These are phyloP conservation scores for Aporophyla lueneburgensis DNA, from an alignment of 2,888 invertebrate species.

Conservation along the genomic window DNA sequence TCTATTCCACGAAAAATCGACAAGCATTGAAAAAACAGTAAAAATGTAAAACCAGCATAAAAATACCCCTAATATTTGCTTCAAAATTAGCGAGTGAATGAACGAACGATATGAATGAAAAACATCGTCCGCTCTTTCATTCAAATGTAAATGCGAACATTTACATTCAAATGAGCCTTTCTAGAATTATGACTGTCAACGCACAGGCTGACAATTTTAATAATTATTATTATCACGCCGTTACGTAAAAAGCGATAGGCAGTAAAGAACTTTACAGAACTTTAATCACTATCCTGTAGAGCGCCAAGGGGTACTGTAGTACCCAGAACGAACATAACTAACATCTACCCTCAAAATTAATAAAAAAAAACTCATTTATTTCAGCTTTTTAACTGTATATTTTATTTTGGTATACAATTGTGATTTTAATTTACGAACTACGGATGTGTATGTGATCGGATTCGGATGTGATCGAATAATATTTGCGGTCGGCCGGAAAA, in stretches of 20 bases:
- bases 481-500: too few relatives aligned
- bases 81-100: constrained; percentile 62
- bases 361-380: too few relatives aligned
- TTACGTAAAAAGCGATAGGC: constrained; percentile 7
- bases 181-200: constrained; percentile 68
- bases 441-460: too few relatives aligned
- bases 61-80: constrained; percentile 37
- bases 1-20: constrained; percentile 2
- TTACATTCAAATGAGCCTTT: constrained; percentile 75
- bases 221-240: constrained; percentile 44
- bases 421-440: too few relatives aligned
- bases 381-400: too few relatives aligned
- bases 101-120: constrained; percentile 65
- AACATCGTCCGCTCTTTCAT: constrained; percentile 74
- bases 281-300: not conserved
- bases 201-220: constrained; percentile 37
- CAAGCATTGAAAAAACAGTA: constrained; percentile 10
- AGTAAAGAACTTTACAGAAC: not conserved
- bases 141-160: constrained; percentile 82
- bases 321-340: too few relatives aligned
- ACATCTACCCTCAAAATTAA: too few relatives aligned
- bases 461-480: too few relatives aligned
- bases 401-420: too few relatives aligned
- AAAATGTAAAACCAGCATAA: constrained; percentile 8
- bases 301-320: too few relatives aligned